These are phyloP conservation scores for Axinella damicornis DNA, from an alignment of 37 sponge, comb jelly and placozoan species.

Conservation along the genomic window DNA sequence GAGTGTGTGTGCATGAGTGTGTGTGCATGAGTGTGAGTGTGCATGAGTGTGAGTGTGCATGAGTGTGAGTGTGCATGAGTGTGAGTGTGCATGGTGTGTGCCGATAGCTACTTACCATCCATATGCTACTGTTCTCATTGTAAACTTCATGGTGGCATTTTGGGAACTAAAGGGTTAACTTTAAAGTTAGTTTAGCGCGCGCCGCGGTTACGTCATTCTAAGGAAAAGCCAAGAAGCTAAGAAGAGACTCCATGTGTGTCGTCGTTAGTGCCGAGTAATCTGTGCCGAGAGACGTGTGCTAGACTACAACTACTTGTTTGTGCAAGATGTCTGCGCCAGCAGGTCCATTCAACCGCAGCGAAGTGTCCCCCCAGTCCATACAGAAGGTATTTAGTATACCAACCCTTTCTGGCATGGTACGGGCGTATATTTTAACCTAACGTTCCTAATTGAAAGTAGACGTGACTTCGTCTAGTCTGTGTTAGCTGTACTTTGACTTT, in stretches of 20 bases:
- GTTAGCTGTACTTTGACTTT: too few relatives aligned
- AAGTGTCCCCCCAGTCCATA: slow-evolving; percentile 26
- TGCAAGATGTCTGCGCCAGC: neutral
- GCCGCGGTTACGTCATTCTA: neutral
- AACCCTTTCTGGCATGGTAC: too few relatives aligned
- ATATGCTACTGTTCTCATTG: slow-evolving; percentile 56
- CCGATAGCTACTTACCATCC: slow-evolving; percentile 53
- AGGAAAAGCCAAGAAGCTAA: slow-evolving; percentile 31
- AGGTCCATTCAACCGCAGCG: slow-evolving; percentile 8
- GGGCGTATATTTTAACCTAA: too few relatives aligned
- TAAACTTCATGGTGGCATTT: neutral
- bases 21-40: neutral
- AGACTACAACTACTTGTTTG: neutral
- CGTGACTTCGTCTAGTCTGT: too few relatives aligned
- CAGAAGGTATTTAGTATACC: slow-evolving; percentile 39
- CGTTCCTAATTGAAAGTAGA: too few relatives aligned
- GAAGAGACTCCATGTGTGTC: too few relatives aligned
- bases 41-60: too few relatives aligned
- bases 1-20: too few relatives aligned
- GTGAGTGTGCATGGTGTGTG: too few relatives aligned
- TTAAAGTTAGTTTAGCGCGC: too few relatives aligned
- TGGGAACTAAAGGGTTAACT: slow-evolving; percentile 26
- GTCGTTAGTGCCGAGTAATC: too few relatives aligned
- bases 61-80: too few relatives aligned
- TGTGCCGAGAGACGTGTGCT: neutral